Base-by-base conservation (phyloP, 2,113 vertebrate species). In the Triplophysa tibetana region DNA sequence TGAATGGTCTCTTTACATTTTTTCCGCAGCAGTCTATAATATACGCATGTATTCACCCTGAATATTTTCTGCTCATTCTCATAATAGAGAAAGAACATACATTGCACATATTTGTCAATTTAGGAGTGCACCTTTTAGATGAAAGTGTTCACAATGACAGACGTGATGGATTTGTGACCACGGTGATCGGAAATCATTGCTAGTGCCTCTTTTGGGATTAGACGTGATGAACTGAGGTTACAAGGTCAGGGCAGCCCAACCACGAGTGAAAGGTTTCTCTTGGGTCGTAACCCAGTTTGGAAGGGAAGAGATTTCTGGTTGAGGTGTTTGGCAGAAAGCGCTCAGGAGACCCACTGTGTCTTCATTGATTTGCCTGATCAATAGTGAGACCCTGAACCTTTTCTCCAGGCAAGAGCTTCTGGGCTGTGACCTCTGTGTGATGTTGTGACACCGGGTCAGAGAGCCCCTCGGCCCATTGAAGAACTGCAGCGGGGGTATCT, bases 341-440 rank as follows among this genome's bases (percentile, higher is more conserved):
- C 21, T 45, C 65, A 63, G 73, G 26, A 63, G 58, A 38, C 23
- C 26, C 24, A 9, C 19, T 23, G 29, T 29, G 77, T 13, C 3
- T n/a, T 82, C 61, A 82, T 67, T 78, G 75, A 82, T 63, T 45
- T 54, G 23, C 43, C 58, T 13, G 81, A 82, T 78, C 69, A 73
- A 78, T 78, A 63, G 41, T 50, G 67, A 70, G 61, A 63, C 61
- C 61, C 61, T 24, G 11, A 63, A 29, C 11, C 61, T 17, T 13
- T 24, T 29, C 10, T 63, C 21, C 68, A 29, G 21, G 6, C 67
- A 60, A 6, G 23, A 62, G 17, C 75, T 21, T 64, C 61, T 17
- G 43, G 43, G 7, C 17, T 45, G 38, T 78, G 67, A 60, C 67
- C 74, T 77, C 21, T 29, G 12, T 5, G 24, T 58, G 33, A 23